Percentiles rank a stretch among this genome's conserved stretches.
These are phyloP conservation scores for Vesta saturnalis DNA, from an alignment of 2,888 invertebrate genomes.

Conservation along the genomic window DNA sequence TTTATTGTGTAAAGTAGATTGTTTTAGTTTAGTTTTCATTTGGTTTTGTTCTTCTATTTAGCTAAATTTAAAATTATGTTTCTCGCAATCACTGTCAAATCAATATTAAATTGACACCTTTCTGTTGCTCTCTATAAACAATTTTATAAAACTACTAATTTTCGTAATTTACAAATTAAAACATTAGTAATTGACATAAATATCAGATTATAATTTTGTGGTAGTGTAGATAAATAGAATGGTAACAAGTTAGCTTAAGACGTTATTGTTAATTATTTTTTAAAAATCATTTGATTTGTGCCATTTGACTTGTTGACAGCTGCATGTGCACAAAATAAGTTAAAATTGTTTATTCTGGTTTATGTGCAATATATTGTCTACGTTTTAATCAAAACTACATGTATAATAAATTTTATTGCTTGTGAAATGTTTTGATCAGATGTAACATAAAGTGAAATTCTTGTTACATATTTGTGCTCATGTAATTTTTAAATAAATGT, in stretches of 20 bases:
- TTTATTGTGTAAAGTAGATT: too few species aligned
- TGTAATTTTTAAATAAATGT: slow-evolving; percentile 17
- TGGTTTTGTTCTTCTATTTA: too few species aligned
- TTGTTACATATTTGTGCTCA: background rate
- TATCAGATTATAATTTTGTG: background rate
- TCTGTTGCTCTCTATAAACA: too few species aligned
- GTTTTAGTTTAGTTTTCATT: too few species aligned
- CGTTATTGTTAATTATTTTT: background rate
- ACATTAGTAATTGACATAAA: too few species aligned
- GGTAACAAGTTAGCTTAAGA: background rate
- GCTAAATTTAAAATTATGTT: too few species aligned
- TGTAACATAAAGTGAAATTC: too few species aligned
- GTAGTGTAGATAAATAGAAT: background rate
- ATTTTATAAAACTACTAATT: too few species aligned
- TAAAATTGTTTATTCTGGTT: background rate
- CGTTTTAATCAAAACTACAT: background rate
- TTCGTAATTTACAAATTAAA: too few species aligned
- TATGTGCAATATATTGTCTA: background rate
- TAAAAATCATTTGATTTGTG: slow-evolving; percentile 7
- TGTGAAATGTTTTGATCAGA: background rate
- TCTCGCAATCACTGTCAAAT: too few species aligned
- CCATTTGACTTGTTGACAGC: background rate
- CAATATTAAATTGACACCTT: too few species aligned
- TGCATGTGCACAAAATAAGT: slow-evolving; percentile 6
- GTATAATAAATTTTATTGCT: background rate